Evolutionary conservation across 92 coral and sea anemone species (phyloP), one percentile per base, ranked within the genome.

Genomic region (Ricordea florida): DNA sequence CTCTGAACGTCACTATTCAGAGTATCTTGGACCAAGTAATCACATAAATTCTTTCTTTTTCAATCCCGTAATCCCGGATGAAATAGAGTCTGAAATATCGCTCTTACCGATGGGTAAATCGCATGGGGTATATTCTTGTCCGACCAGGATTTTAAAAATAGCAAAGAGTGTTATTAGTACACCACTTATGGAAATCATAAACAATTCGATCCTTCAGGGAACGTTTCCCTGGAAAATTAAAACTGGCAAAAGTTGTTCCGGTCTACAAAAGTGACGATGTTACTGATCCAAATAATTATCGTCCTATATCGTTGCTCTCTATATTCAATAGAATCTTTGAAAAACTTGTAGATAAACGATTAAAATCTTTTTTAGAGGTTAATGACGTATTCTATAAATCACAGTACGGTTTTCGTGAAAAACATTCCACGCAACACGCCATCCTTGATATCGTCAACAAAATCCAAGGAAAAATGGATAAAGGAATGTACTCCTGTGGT

Each of bases 91-190:
- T 24, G 78, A 71, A 53, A 71, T 71, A 55, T 17, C 31, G 22
- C 14, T 17, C 26, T 18, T 52, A 23, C 78, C 78, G 2, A 38
- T 23, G 14, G 42, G 41, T 26, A 72, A 26, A 24, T n/a, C 79
- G 6, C 48, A 72, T 22, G 69, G 79, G 16, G 27, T 72, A 14
- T 72, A 57, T 20, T 57, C 79, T 24, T 28, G 68, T 30, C 68
- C 79, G 21, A 38, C 37, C n/a, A 30, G 63, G 6, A 33, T 72
- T 36, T 61, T 72, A 20, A 72, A 43, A 27, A 17, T 15, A 18
- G 57, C 69, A 21, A 40, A 50, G 21, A 11, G 28, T 22, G 32
- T 57, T 42, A 22, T 72, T 10, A 20, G 50, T 31, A 10, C 1
- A 8, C 13, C 66, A 2, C 79, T 72, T 30, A 27, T 68, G 4